Evolutionary conservation across 2,113 vertebrate species (phyloP).

Genomic region (Sorex fumeus): DNA sequence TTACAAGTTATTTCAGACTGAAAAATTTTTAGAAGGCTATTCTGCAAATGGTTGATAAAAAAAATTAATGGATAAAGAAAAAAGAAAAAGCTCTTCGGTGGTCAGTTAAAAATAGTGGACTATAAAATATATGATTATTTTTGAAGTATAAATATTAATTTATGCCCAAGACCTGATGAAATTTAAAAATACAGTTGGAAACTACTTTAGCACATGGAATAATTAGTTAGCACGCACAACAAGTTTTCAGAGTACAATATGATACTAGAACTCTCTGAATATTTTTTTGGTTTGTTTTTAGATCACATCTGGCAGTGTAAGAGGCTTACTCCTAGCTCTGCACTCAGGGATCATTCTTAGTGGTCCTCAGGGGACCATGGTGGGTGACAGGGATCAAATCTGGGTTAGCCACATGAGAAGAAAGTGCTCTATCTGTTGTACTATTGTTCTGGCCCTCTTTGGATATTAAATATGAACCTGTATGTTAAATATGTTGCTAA

Average conservation of each 20-base stretch:
- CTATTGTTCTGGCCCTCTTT: not conserved
- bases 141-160: slow-evolving; percentile 34
- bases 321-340: too few relatives aligned
- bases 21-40: slow-evolving; percentile 61
- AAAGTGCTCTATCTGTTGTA: too few relatives aligned
- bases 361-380: too few relatives aligned
- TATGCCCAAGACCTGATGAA: slow-evolving; percentile 9
- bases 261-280: slow-evolving; percentile 14
- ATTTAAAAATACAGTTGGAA: not conserved
- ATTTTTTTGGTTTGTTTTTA: too few relatives aligned
- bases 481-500: not conserved
- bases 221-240: not conserved
- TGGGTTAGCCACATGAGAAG: too few relatives aligned
- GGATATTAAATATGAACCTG: not conserved
- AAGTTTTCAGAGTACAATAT: slow-evolving; percentile 51
- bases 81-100: slow-evolving; percentile 86
- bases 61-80: slow-evolving; percentile 85
- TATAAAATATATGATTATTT: slow-evolving; percentile 38
- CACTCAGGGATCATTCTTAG: too few relatives aligned
- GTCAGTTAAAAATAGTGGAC: slow-evolving; percentile 85
- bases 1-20: slow-evolving; percentile 67
- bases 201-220: slow-evolving; percentile 37
- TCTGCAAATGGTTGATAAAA: slow-evolving; percentile 70
- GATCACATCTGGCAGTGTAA: too few relatives aligned
- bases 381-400: too few relatives aligned